Evolutionary conservation across 1,140 invertebrate genomes (phyloP), one percentile per base, ranked within the genome.

Genomic region (Eumeta japonica): DNA sequence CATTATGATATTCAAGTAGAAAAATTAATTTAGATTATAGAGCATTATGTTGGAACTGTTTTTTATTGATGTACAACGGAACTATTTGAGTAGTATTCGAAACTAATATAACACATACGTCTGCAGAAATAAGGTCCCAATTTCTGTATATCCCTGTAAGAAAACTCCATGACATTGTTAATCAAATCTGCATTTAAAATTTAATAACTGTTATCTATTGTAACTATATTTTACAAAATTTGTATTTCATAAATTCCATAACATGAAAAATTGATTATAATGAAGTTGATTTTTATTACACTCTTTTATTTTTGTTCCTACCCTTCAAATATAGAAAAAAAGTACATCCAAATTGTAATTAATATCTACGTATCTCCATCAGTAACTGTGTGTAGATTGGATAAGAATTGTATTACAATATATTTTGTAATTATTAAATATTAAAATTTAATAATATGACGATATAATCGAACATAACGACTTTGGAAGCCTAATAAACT

Each of bases 121-220:
- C n/a, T n/a, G n/a, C n/a, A n/a, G n/a, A n/a, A n/a, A n/a, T n/a
- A n/a, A n/a, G n/a, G n/a, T n/a, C n/a, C n/a, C n/a, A n/a, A n/a
- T n/a, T n/a, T n/a, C n/a, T n/a, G n/a, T n/a, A n/a, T n/a, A n/a
- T n/a, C n/a, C n/a, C n/a, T n/a, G n/a, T n/a, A n/a, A 30, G 12
- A 9, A 11, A 10, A 43, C 43, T 58, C 67, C 58, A 64, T 72
- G 62, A 68, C 62, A 68, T 65, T 72, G 64, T 66, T 58, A 39
- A 64, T 55, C 55, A 59, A 61, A 55, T 47, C 55, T 70, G 67
- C 67, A 72, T 72, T 72, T 72, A 66, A 71, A 72, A 64, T 66
- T 62, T 59, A 62, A 58, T 55, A 58, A 55, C 59, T 72, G 66
- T 65, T 70, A 63, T 62, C 55, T 67, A 63, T 59, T 57, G 46